A percentile compares a stretch with the other conserved stretches of the same genome.
Evolutionary conservation across 30 jellyfish, hydroid and myxozoan genomes (phyloP).

Genomic region (Hydra vulgaris): DNA sequence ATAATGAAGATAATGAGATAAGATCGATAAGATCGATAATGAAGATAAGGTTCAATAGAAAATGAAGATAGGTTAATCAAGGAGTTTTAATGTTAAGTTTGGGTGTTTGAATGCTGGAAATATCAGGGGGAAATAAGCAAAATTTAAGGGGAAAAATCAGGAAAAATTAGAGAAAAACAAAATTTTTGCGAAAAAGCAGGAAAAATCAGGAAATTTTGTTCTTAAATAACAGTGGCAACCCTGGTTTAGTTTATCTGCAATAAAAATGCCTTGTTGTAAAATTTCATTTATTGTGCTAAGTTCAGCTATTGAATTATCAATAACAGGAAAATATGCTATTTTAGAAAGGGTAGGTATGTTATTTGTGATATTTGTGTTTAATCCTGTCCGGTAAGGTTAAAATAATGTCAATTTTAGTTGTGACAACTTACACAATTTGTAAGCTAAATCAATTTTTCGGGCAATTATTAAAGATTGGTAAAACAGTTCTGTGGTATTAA

Average conservation of each 20-base stretch:
- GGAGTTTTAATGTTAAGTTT: too few species aligned
- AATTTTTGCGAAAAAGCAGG: not conserved
- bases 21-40: too few species aligned
- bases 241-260: conserved; percentile 32
- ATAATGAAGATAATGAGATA: too few species aligned
- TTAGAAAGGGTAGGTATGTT: conserved; percentile 11
- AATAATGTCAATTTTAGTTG: conserved; percentile 7
- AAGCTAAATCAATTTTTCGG: conserved; percentile 11
- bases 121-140: too few species aligned
- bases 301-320: conserved; percentile 26
- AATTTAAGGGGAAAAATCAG: too few species aligned
- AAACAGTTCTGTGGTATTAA: not conserved
- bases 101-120: too few species aligned
- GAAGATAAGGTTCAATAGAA: too few species aligned
- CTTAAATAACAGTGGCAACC: too few species aligned
- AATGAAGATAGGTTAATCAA: too few species aligned
- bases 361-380: conserved; percentile 26
- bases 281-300: not conserved
- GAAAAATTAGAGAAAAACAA: too few species aligned
- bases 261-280: conserved; percentile 4
- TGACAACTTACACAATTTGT: conserved; percentile 7
- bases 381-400: conserved; percentile 56
- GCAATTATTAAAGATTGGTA: conserved; percentile 12
- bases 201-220: too few species aligned
- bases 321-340: conserved; percentile 48